Percentiles rank a stretch among this genome's conserved stretches.
Conservation (phyloP, 2,888 invertebrate genomes). For the Rhamnusium bicolor region DNA sequence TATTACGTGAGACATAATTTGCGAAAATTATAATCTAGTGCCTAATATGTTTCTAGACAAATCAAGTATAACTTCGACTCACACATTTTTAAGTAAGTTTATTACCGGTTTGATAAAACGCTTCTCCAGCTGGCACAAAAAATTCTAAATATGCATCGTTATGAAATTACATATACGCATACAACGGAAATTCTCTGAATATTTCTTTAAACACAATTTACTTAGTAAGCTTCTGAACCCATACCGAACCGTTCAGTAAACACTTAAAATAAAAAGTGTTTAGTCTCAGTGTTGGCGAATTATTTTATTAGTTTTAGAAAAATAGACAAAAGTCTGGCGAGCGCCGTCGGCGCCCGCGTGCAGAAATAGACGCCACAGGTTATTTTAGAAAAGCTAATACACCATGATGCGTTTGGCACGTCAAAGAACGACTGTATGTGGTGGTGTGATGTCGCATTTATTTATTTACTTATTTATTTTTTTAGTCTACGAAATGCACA, state of each 20-base stretch:
- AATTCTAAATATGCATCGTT: not conserved
- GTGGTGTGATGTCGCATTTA: constrained; percentile 19
- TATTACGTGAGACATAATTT: no score
- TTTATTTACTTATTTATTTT: constrained; percentile 20
- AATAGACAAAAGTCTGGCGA: constrained; percentile 10
- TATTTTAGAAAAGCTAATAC: constrained; percentile 51
- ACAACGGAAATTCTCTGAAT: not conserved
- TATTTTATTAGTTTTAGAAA: not conserved
- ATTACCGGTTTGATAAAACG: no score
- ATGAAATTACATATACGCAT: not conserved
- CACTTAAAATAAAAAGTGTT: constrained; percentile 6
- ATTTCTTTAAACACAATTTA: not conserved
- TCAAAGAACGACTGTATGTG: constrained; percentile 33
- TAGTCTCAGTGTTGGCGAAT: constrained; percentile 4
- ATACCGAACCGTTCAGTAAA: not conserved
- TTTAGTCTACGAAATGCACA: constrained; percentile 16
- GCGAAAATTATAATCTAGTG: no score
- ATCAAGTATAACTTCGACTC: no score
- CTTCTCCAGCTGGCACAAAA: no score
- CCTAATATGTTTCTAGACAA: no score
- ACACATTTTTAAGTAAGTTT: no score
- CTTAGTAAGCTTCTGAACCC: no score
- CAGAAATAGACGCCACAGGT: constrained; percentile 38
- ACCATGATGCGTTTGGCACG: constrained; percentile 53
- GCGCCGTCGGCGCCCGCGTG: constrained; percentile 42